These are phyloP conservation scores for Esperia sulphurella DNA, from an alignment of 2,888 invertebrate species.

Conservation along the genomic window DNA sequence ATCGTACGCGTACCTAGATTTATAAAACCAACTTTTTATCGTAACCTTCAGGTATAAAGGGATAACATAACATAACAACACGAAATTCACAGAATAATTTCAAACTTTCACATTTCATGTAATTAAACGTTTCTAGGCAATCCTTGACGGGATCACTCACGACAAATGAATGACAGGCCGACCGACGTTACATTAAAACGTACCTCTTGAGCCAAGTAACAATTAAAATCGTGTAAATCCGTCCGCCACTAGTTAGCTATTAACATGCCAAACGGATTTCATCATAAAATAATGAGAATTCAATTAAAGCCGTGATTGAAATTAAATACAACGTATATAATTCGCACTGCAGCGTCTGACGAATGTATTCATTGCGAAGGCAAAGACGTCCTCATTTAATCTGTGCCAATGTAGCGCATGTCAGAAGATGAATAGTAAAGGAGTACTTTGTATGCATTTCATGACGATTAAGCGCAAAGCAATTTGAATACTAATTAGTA, in stretches of 20 bases:
- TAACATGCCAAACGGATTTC: background rate
- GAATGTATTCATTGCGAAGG: background rate
- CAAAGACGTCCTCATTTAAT: conserved; percentile 20
- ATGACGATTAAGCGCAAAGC: conserved; percentile 20
- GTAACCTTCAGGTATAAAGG: too few relatives aligned
- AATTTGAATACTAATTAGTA: conserved; percentile 36
- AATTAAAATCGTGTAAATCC: background rate
- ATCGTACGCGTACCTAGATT: too few relatives aligned
- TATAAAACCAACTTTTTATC: too few relatives aligned
- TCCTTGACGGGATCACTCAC: background rate
- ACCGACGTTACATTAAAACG: too few relatives aligned
- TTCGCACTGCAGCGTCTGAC: background rate
- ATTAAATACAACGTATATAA: background rate
- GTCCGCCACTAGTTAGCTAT: background rate
- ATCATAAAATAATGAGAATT: conserved; percentile 12
- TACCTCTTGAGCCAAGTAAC: background rate
- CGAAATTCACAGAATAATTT: too few relatives aligned
- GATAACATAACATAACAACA: too few relatives aligned
- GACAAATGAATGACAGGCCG: conserved; percentile 14
- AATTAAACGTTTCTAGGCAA: too few relatives aligned
- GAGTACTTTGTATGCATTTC: conserved; percentile 33
- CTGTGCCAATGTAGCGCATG: conserved; percentile 19
- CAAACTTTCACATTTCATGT: too few relatives aligned
- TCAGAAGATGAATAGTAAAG: conserved; percentile 30
- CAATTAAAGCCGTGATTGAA: background rate